Percentiles rank a stretch among this genome's conserved stretches.
phyloP scores from a whole-genome alignment of 2,797 vertebrate species.

The Aldrovandia affinis region DNA sequence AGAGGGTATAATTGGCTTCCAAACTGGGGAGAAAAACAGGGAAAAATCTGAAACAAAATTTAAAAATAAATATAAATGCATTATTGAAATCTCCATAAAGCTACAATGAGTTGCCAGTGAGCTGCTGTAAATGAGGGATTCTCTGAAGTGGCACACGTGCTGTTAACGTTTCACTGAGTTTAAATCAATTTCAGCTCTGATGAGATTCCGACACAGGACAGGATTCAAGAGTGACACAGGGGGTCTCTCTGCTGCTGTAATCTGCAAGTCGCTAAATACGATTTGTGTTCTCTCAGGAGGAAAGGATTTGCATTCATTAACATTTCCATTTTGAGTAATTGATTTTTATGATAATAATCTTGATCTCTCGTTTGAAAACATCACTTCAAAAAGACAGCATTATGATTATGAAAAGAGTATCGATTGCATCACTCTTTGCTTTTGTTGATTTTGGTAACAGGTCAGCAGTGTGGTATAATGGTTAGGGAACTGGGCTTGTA shows the following conservation, averaged over 20 bases:
- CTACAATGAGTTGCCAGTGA: not conserved
- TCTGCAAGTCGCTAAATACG: not conserved
- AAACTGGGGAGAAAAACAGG: no score
- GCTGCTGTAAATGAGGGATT: not conserved
- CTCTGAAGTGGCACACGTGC: not conserved
- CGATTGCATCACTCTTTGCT: not conserved
- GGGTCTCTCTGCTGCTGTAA: not conserved
- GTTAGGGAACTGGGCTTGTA: no score
- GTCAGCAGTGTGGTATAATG: no score
- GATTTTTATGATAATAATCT: not conserved
- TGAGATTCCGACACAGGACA: not conserved
- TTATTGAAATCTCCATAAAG: not conserved
- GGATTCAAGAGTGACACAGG: not conserved
- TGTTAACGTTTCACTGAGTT: not conserved
- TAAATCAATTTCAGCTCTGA: not conserved
- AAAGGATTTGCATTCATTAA: not conserved
- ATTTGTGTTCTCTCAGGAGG: not conserved
- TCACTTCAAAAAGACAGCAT: not conserved
- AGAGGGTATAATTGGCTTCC: no score
- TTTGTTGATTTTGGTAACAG: not conserved
- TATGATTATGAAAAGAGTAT: not conserved
- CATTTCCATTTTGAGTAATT: conserved; percentile 5
- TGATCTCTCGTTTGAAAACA: not conserved
- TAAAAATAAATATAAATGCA: not conserved
- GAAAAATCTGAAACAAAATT: no score